A percentile compares a stretch with the other conserved stretches of the same genome.
Conservation (phyloP, 2,113 vertebrate genomes). For the Bettongia penicillata region DNA sequence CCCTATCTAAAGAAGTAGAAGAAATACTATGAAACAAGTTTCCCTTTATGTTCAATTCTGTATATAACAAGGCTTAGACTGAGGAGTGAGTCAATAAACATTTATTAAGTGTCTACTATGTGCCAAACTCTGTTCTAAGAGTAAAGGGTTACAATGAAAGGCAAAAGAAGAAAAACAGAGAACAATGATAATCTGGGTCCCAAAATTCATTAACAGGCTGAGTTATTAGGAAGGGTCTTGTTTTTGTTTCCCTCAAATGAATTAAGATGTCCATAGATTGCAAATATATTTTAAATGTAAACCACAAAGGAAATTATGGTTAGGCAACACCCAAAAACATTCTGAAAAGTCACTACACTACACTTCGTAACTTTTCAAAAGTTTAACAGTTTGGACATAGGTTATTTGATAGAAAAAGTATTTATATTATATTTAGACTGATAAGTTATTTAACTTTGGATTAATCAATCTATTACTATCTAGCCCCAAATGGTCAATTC, state of each 20-base stretch:
- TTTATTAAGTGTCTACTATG: background rate
- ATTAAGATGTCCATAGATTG: constrained; percentile 41
- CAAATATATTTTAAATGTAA: constrained; percentile 68
- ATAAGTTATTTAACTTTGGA: constrained; percentile 5
- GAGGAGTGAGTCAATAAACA: background rate
- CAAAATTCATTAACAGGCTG: constrained; percentile 40
- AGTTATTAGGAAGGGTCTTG: constrained; percentile 27
- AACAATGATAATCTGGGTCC: background rate
- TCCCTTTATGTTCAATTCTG: constrained; percentile 21
- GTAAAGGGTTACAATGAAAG: background rate
- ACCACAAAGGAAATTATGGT: constrained; percentile 71
- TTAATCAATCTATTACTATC: constrained; percentile 30
- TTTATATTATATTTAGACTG: constrained; percentile 43
- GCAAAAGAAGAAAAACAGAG: background rate
- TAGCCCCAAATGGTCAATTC: background rate
- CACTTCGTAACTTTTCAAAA: constrained; percentile 22
- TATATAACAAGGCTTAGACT: background rate
- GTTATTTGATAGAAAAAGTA: background rate
- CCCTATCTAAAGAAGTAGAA: constrained; percentile 12
- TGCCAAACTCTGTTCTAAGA: background rate
- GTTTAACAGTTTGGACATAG: constrained; percentile 30
- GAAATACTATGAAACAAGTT: background rate
- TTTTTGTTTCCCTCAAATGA: constrained; percentile 41
- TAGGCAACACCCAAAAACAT: constrained; percentile 73
- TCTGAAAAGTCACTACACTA: constrained; percentile 33